Evolutionary conservation across 2,888 invertebrate species (phyloP), one percentile per base, ranked within the genome.

Genomic region (Cloeon dipterum): DNA sequence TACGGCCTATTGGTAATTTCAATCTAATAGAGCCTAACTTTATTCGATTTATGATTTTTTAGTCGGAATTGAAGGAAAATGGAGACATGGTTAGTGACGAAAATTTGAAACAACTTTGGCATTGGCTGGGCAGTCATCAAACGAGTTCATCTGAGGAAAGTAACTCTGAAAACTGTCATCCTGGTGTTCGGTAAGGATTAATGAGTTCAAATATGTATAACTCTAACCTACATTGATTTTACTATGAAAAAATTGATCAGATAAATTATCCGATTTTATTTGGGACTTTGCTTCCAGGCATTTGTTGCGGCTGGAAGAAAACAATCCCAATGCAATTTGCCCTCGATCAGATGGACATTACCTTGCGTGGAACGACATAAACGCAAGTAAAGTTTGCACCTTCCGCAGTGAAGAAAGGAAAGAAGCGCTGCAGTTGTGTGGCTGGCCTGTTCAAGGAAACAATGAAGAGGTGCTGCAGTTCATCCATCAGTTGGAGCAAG

Each of bases 391-490:
- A 4, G 62, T 63, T 13, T 62, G 61, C 51, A 62, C 65, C 40
- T 69, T 66, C 46, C 74, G 76, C 48, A 74, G 74, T 44, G 67
- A 68, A 35, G 77, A 78, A 52, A 68, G 88, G 42, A 74, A 75
- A 45, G 70, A 74, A 52, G 83, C 83, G 2, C 60, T 91, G 42
- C 74, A 75, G 52, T 61, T 91, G 42, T 91, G 91, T 61, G 86
- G 86, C 16, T 93, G 91, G 91, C 70, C 72, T 42, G 74, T 75
- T 54, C 81, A 85, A 45, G 34, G 38, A 7, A 25, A 25, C 19
- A 72, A 72, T 52, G 77, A 79, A 49, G 61, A 57, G 1, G 56
- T 59, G 38, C 52, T 57, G 3, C 52, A 69, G 23, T 59, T 61
- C 4, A 61, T 64, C 39, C 54, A 52, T 42, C 77, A 79, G 37